Evolutionary conservation across 2,113 vertebrate species (phyloP).

Genomic region (Nycticorax nycticorax): DNA sequence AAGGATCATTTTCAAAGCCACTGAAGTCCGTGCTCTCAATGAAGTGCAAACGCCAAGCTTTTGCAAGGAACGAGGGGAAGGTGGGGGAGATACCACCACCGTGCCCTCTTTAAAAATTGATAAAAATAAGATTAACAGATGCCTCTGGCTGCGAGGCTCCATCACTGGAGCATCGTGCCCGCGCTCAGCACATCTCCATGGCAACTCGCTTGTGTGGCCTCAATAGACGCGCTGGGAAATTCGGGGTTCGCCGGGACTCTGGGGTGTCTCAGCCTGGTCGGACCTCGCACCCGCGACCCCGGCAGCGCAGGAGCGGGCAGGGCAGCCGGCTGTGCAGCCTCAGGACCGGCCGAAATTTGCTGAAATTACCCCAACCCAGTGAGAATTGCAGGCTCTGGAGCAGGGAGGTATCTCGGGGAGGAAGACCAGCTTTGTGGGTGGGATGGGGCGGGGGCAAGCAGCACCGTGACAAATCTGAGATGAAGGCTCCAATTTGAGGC

Average conservation of each 20-base stretch:
- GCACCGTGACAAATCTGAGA: fast-evolving
- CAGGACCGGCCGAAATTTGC: too few species aligned
- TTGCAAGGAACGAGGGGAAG: background rate
- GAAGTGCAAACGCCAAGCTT: background rate
- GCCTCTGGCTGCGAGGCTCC: conserved; percentile 44
- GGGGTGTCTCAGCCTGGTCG: background rate
- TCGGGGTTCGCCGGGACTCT: background rate
- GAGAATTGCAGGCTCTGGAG: background rate
- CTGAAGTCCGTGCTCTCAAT: background rate
- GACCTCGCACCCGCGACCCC: fast-evolving
- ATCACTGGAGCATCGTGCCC: background rate
- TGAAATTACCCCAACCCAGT: background rate
- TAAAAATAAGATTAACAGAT: conserved; percentile 43
- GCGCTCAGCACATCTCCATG: conserved; percentile 45
- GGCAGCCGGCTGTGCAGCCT: fast-evolving
- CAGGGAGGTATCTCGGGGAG: background rate
- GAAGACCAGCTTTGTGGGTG: fast-evolving
- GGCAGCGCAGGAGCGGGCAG: background rate
- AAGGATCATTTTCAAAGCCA: background rate
- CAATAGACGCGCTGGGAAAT: background rate
- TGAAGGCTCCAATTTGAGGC: background rate
- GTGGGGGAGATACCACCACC: background rate
- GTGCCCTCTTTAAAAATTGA: conserved; percentile 28
- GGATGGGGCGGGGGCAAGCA: fast-evolving
- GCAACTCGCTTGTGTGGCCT: conserved; percentile 31